These are phyloP conservation scores for Oreochromis aureus DNA, from an alignment of 2,113 vertebrate species.

Conservation along the genomic window DNA sequence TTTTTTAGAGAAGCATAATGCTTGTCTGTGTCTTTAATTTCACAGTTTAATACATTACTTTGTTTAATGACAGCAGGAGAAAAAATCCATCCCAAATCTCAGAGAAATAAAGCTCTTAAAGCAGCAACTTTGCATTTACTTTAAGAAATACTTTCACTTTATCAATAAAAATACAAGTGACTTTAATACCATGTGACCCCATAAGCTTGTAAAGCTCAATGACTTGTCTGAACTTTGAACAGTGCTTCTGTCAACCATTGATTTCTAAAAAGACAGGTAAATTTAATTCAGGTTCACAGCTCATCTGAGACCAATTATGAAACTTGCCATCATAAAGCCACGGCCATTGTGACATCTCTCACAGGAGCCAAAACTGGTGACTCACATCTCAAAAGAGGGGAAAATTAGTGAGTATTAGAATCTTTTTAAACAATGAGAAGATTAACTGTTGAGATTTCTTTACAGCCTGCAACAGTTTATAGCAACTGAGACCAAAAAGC, in stretches of 20 bases:
- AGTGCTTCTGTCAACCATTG: background rate
- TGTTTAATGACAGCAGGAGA: background rate
- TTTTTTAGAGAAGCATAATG: rapidly evolving
- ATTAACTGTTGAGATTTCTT: background rate
- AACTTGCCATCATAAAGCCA: background rate
- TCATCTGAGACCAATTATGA: background rate
- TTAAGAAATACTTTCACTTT: background rate
- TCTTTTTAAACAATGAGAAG: background rate
- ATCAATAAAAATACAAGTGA: background rate
- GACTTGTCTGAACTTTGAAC: background rate
- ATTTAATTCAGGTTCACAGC: background rate
- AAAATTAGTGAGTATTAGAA: background rate
- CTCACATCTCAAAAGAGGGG: background rate
- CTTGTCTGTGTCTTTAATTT: background rate
- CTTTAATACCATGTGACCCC: background rate
- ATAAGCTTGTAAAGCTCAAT: background rate
- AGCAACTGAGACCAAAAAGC: background rate
- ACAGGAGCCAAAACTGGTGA: background rate
- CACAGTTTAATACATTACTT: background rate
- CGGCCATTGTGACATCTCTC: background rate
- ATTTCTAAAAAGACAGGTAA: background rate
- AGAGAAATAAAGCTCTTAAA: background rate
- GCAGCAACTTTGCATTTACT: background rate
- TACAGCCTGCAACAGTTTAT: background rate
- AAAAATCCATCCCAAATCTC: background rate